Conservation (phyloP, 2,888 invertebrate genomes). For the Ditylenchus weischeri region DNA sequence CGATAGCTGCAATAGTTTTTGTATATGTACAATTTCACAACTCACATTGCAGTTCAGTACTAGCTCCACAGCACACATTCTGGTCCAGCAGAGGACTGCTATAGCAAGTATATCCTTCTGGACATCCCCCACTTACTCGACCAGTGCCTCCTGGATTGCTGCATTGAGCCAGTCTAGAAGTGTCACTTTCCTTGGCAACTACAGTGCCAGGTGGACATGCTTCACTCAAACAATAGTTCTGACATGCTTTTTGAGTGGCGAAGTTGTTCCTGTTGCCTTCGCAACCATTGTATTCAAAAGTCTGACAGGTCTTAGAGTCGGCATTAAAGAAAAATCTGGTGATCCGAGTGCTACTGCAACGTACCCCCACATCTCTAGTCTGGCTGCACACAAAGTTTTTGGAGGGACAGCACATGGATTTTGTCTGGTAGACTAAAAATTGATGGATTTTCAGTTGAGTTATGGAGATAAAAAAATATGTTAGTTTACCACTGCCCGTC, state of each 20-base stretch:
- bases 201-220: slow-evolving; percentile 56
- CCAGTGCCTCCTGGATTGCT: slow-evolving; percentile 50
- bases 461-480: too few relatives aligned
- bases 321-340: slow-evolving; percentile 56
- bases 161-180: slow-evolving; percentile 49
- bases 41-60: slow-evolving; percentile 50
- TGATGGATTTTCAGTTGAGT: slow-evolving; percentile 10
- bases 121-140: slow-evolving; percentile 54
- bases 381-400: slow-evolving; percentile 57
- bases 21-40: background rate
- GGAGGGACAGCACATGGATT: slow-evolving; percentile 55
- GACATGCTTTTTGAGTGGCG: slow-evolving; percentile 53
- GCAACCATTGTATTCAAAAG: slow-evolving; percentile 56
- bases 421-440: slow-evolving; percentile 50
- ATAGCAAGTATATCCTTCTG: slow-evolving; percentile 57
- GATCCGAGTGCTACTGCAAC: slow-evolving; percentile 45
- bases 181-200: slow-evolving; percentile 54
- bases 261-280: slow-evolving; percentile 58
- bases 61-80: slow-evolving; percentile 57
- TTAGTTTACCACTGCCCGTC: slow-evolving; percentile 37
- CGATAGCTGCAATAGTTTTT: background rate
- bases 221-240: slow-evolving; percentile 57
- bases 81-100: slow-evolving; percentile 53
- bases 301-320: slow-evolving; percentile 54
- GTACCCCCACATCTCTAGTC: slow-evolving; percentile 53